Evolutionary conservation across 2,888 invertebrate species (phyloP), one percentile per base, ranked within the genome.

Genomic region (Hypercompe scribonia): DNA sequence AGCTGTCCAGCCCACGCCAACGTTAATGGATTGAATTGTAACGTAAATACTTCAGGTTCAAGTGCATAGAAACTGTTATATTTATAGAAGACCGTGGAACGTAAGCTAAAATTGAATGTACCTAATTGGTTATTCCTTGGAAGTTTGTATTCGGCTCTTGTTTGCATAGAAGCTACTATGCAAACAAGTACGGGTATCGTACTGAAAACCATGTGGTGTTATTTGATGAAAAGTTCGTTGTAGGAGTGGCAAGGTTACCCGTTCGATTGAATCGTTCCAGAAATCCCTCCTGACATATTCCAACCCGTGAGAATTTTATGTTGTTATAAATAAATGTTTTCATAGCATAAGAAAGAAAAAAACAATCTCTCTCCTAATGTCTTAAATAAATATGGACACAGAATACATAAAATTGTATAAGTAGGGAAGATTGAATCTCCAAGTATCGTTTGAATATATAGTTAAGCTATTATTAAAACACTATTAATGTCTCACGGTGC

Each of bases 31-130:
- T 84, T 81, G 83, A 83, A 77, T 81, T 79, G 78, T 80, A 84
- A 83, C 83, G 81, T 84, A 86, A 88, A 87, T 84, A 84, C 72
- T 80, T 83, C 79, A 85, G 82, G 88, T 90, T 90, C 90, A 90
- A 90, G 89, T 87, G 86, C 87, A 85, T 80, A 78, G 82, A 84
- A 84, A 84, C 79, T 75, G 74, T 61, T 73, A 81, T 84, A 85
- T 84, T 84, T 84, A 86, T 85, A 78, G 83, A 77, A 80, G 81
- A 83, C 86, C 85, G 83, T 84, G 75, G 81, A 84, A 87, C 85
- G 85, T 85, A 73, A 80, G 66, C 31, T 54, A 63, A 61, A 73
- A 68, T 28, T 24, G 65, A 66, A 68, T 21, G 54, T n/a, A 58
- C 42, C 33, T 72, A 63, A 24, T 34, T 31, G 28, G 18, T 46